Evolutionary conservation across 1,140 invertebrate genomes (phyloP).

Genomic region (Calliopsis andreniformis): DNA sequence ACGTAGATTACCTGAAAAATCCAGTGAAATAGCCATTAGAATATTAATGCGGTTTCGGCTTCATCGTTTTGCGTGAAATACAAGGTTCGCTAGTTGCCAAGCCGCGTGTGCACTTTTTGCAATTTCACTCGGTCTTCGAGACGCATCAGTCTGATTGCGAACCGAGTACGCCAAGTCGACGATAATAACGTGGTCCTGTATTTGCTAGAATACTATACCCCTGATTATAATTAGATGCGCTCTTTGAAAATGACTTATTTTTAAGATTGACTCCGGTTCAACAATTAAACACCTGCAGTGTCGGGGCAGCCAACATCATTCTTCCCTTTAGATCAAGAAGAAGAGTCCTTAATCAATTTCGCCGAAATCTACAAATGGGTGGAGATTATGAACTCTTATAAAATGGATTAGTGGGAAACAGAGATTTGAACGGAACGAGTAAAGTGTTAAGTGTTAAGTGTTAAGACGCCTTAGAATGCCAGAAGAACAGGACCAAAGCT

Average conservation of each 20-base stretch:
- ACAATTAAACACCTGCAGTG: too few relatives aligned
- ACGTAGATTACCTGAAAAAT: conserved; percentile 23
- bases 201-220: neutral
- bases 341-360: too few relatives aligned
- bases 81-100: conserved; percentile 37
- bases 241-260: neutral
- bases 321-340: too few relatives aligned
- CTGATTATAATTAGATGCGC: conserved; percentile 1
- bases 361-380: too few relatives aligned
- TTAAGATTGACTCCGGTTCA: too few relatives aligned
- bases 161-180: neutral
- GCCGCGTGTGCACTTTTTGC: conserved; percentile 49
- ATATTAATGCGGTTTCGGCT: conserved; percentile 48
- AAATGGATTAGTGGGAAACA: too few relatives aligned
- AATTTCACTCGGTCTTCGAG: conserved; percentile 3
- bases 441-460: neutral
- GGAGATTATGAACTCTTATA: too few relatives aligned
- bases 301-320: too few relatives aligned
- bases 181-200: conserved; percentile 5
- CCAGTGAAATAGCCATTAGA: conserved; percentile 46
- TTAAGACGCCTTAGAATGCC: neutral
- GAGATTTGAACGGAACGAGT: too few relatives aligned
- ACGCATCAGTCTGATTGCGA: conserved; percentile 51
- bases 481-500: neutral
- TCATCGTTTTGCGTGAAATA: conserved; percentile 18